phyloP scores from a whole-genome alignment of 2,888 invertebrate species.

The Brenthis daphne region DNA sequence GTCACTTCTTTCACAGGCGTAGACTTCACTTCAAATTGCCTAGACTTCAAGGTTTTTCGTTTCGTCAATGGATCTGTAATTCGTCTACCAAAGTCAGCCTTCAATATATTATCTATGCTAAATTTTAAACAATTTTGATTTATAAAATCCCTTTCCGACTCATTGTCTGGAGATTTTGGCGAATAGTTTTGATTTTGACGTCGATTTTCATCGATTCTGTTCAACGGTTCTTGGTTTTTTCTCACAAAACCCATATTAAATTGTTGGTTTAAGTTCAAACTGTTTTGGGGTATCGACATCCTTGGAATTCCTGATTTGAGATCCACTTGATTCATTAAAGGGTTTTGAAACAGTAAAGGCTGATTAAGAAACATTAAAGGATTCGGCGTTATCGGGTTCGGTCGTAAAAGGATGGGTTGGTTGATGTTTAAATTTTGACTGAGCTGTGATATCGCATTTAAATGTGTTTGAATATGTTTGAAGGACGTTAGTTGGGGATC shows the following conservation, averaged over 20 bases:
- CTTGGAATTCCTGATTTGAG: conserved; percentile 62
- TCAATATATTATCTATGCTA: conserved; percentile 92
- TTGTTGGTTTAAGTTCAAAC: conserved; percentile 52
- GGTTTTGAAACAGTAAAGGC: conserved; percentile 70
- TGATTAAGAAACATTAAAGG: conserved; percentile 78
- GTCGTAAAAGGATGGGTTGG: conserved; percentile 70
- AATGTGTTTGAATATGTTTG: conserved; percentile 86
- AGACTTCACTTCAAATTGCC: conserved; percentile 59
- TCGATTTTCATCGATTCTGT: conserved; percentile 63
- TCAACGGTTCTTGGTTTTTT: conserved; percentile 50
- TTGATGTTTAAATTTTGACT: conserved; percentile 75
- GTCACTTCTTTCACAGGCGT: conserved; percentile 61
- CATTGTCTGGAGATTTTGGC: conserved; percentile 68
- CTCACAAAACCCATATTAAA: conserved; percentile 64
- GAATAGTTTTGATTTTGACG: conserved; percentile 52
- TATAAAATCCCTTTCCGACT: conserved; percentile 67
- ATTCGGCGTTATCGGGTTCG: conserved; percentile 77
- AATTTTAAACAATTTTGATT: conserved; percentile 87
- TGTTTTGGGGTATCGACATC: conserved; percentile 61
- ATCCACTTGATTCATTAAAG: conserved; percentile 67
- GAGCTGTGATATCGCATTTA: conserved; percentile 86
- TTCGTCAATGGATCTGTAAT: conserved; percentile 87
- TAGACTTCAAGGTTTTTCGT: conserved; percentile 72
- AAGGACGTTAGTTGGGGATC: conserved; percentile 77
- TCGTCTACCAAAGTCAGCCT: conserved; percentile 91